Evolutionary conservation across 2,113 vertebrate genomes (phyloP).

Genomic region (Podocnemis expansa): DNA sequence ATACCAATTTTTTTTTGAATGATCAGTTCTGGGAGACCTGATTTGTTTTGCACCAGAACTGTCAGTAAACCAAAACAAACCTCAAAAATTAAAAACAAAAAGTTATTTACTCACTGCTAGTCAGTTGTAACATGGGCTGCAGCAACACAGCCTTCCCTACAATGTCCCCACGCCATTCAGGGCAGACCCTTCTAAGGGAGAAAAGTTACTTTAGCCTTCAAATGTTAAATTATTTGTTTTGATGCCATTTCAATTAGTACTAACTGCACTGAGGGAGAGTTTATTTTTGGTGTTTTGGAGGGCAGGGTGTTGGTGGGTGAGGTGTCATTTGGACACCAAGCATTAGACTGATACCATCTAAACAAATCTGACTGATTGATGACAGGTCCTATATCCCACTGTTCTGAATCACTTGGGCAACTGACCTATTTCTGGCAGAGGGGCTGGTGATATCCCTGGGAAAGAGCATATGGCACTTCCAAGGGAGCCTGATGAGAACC

Average conservation of each 20-base stretch:
- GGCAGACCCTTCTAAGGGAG: rapidly evolving
- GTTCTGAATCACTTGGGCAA: too few relatives aligned
- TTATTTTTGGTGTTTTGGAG: too few relatives aligned
- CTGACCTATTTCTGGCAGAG: too few relatives aligned
- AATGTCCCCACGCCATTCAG: neutral
- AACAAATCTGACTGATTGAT: neutral
- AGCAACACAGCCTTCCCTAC: neutral
- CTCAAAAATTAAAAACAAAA: neutral
- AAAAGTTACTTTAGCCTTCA: neutral
- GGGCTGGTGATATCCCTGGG: too few relatives aligned
- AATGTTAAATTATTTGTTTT: neutral
- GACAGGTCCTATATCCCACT: neutral
- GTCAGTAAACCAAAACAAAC: neutral
- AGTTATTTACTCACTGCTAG: neutral
- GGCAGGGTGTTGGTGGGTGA: neutral
- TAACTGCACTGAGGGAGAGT: rapidly evolving
- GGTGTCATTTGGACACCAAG: neutral
- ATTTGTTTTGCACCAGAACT: neutral
- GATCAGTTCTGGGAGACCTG: neutral
- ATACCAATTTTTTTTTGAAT: too few relatives aligned
- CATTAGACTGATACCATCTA: neutral
- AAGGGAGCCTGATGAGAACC: too few relatives aligned
- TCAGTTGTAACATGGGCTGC: neutral
- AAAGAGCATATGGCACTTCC: too few relatives aligned
- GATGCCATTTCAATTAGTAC: neutral